A percentile compares a stretch with the other conserved stretches of the same genome.
phyloP scores from a whole-genome alignment of 2,888 invertebrate genomes.

The Euplagia quadripunctaria region DNA sequence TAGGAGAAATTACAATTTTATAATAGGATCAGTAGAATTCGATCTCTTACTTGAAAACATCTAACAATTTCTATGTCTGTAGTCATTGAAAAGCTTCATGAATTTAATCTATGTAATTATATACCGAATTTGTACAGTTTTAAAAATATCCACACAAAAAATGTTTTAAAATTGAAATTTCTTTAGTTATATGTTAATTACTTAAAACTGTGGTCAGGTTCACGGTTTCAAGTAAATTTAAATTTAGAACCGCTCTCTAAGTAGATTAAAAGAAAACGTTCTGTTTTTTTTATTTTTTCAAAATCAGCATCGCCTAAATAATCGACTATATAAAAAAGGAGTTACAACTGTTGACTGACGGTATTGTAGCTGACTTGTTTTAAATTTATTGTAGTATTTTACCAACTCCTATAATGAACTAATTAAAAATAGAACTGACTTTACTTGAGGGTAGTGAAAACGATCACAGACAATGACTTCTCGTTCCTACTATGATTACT shows the following conservation, averaged over 20 bases:
- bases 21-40: constrained; percentile 19
- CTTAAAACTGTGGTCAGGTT: constrained; percentile 24
- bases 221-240: constrained; percentile 19
- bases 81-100: constrained; percentile 25
- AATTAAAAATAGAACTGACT: neutral
- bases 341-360: too few species aligned
- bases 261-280: neutral
- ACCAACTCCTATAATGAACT: neutral
- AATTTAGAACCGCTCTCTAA: neutral
- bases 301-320: constrained; percentile 7
- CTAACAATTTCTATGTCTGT: constrained; percentile 15
- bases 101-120: constrained; percentile 18
- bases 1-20: constrained; percentile 9
- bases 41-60: constrained; percentile 14
- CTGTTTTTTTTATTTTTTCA: too few species aligned
- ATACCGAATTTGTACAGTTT: constrained; percentile 17
- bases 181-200: constrained; percentile 25
- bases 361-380: too few species aligned
- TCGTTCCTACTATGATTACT: constrained; percentile 58
- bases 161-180: constrained; percentile 17
- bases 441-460: constrained; percentile 23
- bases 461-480: constrained; percentile 39
- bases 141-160: constrained; percentile 5
- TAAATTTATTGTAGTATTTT: neutral
- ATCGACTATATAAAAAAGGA: neutral